Conservation (phyloP, 2,797 vertebrate genomes). For the Syngnathus rostellatus region DNA sequence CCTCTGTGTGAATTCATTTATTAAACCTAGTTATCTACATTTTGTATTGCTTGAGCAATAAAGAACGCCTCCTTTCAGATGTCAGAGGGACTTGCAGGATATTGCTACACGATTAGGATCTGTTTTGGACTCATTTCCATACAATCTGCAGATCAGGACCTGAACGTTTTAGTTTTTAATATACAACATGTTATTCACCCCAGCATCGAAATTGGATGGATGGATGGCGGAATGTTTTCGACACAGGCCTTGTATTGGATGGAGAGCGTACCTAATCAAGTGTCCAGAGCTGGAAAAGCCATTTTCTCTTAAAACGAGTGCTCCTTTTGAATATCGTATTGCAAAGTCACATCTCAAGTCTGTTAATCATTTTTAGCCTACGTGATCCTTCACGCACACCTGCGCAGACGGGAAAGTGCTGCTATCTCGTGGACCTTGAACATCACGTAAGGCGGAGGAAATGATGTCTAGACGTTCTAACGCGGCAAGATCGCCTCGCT, state of each 20-base stretch:
- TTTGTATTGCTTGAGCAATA: constrained; percentile 4
- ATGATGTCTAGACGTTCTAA: constrained; percentile 41
- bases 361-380: constrained; percentile 32
- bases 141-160: constrained; percentile 6
- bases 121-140: constrained; percentile 8
- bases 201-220: too few species aligned
- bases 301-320: constrained; percentile 20
- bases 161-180: not conserved
- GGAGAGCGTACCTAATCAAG: not conserved
- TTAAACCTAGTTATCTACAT: constrained; percentile 6
- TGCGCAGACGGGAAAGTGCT: not conserved
- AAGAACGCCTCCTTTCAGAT: not conserved
- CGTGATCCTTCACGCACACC: constrained; percentile 25
- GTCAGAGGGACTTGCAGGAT: not conserved
- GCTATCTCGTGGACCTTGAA: constrained; percentile 30
- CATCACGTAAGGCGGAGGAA: constrained; percentile 39
- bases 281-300: constrained; percentile 13
- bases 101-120: constrained; percentile 5
- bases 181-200: not conserved
- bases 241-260: not conserved
- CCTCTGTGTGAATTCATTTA: constrained; percentile 14
- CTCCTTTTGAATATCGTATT: constrained; percentile 17
- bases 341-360: constrained; percentile 32
- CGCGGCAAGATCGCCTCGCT: constrained; percentile 36
- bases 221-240: not conserved